Evolutionary conservation across 1,140 invertebrate genomes (phyloP).

Genomic region (Macrobrachium nipponense): DNA sequence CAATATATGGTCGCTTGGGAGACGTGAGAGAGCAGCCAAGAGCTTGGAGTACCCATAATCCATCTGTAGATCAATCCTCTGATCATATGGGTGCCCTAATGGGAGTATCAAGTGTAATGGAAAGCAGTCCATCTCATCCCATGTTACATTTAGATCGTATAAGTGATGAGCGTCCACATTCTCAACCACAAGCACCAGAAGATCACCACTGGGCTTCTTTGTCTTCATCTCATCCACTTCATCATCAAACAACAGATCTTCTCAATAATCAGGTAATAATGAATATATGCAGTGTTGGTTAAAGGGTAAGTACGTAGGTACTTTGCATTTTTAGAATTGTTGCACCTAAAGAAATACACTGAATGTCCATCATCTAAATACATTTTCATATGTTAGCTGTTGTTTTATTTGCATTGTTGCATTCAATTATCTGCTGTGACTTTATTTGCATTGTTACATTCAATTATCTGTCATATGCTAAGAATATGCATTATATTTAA

Average conservation of each 20-base stretch:
- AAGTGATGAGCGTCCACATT: conserved; percentile 25
- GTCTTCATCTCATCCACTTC: conserved; percentile 35
- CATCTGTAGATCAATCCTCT: conserved; percentile 38
- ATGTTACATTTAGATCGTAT: conserved; percentile 37
- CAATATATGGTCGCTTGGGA: conserved; percentile 46
- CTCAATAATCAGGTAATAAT: conserved; percentile 61
- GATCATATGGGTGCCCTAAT: conserved; percentile 35
- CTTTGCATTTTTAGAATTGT: no score
- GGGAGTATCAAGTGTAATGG: conserved; percentile 14
- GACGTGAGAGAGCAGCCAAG: conserved; percentile 43
- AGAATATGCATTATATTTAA: no score
- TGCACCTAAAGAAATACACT: no score
- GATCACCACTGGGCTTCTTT: conserved; percentile 52
- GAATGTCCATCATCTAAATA: no score
- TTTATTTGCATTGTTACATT: no score
- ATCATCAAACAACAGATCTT: conserved; percentile 59
- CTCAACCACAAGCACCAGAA: conserved; percentile 28
- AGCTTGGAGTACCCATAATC: conserved; percentile 49
- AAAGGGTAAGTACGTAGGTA: no score
- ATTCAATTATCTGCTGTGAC: no score
- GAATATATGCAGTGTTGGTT: not conserved
- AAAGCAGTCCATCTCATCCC: conserved; percentile 40
- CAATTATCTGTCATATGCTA: no score
- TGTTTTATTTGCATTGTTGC: no score
- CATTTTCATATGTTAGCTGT: no score